phyloP scores from a whole-genome alignment of 2,888 invertebrate genomes.

The Cremastobaeus sp. region DNA sequence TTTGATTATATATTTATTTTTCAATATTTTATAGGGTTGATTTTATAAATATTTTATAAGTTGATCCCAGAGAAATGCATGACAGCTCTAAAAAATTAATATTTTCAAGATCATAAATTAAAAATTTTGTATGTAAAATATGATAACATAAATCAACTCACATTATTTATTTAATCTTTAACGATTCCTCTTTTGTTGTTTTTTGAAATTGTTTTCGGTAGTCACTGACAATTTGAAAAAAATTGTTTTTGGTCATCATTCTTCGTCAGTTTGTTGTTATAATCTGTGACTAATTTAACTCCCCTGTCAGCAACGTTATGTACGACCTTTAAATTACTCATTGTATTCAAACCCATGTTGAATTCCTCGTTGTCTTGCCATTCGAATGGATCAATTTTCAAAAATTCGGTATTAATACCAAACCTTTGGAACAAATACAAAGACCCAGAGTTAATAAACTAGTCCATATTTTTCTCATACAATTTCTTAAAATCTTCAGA shows the following conservation, averaged over 20 bases:
- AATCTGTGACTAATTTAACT: conserved; percentile 19
- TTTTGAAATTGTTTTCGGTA: too few species aligned
- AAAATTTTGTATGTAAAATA: too few species aligned
- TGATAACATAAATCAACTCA: too few species aligned
- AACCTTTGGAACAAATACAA: conserved; percentile 30
- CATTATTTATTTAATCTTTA: too few species aligned
- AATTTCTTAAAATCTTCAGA: background rate
- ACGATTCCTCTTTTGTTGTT: too few species aligned
- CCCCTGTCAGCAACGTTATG: conserved; percentile 43
- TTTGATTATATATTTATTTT: too few species aligned
- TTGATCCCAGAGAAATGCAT: too few species aligned
- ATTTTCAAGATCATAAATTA: too few species aligned
- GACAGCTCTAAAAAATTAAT: too few species aligned
- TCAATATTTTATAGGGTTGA: too few species aligned
- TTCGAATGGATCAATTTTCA: conserved; percentile 18
- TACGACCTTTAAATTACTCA: conserved; percentile 30
- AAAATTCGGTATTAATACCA: conserved; percentile 22
- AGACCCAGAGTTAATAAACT: conserved; percentile 20
- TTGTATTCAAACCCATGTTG: background rate
- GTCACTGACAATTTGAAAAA: too few species aligned
- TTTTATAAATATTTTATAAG: too few species aligned
- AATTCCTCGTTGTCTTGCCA: conserved; percentile 24
- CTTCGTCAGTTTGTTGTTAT: conserved; percentile 22
- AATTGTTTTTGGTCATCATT: conserved; percentile 16
- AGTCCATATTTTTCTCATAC: conserved; percentile 26